Base-by-base conservation (phyloP, 1,140 invertebrate species). In the Nebria ingens region DNA sequence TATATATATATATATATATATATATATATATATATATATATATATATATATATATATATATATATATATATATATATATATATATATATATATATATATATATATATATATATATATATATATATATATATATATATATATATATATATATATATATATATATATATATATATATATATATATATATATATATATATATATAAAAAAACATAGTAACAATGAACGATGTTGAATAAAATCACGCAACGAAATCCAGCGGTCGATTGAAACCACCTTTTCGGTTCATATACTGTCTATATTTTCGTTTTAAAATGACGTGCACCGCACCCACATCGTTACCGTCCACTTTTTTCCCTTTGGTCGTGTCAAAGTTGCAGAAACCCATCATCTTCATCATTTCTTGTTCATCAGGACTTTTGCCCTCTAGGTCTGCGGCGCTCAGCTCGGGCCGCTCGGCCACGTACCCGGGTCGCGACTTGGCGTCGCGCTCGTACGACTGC, bases 201-300 rank as follows among this genome's bases (percentile, higher is more conserved):
- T 34, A 34, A 34, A n/a, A n/a, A n/a, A n/a, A n/a, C n/a, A n/a
- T n/a, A n/a, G n/a, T n/a, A n/a, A n/a, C n/a, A n/a, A n/a, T n/a
- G n/a, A n/a, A n/a, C n/a, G n/a, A n/a, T n/a, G n/a, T n/a, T n/a
- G n/a, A n/a, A n/a, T n/a, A 45, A 4, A 45, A 45, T 45, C 40
- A 91, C 59, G 89, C 88, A 49, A 95, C 91, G 77, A 93, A 93
- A 74, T 99, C 97, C 51, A 99, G 75, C 29, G 97, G 96, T 67
- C 97, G 80, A 71, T 99, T 99, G 74, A 99, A 99, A 56, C 97
- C 97, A 61, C 97, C 97, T 75, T 97, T 95, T 56, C 97, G 81
- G 73, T 99, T 99, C 97, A 99, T 99, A 67, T 99, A 99, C 74
- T 99, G 97, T 64, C 95, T 83, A 71, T 98, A 98, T 74, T 97